Evolutionary conservation across 2,113 vertebrate genomes (phyloP).

Genomic region (Cyanoliseus patagonus): DNA sequence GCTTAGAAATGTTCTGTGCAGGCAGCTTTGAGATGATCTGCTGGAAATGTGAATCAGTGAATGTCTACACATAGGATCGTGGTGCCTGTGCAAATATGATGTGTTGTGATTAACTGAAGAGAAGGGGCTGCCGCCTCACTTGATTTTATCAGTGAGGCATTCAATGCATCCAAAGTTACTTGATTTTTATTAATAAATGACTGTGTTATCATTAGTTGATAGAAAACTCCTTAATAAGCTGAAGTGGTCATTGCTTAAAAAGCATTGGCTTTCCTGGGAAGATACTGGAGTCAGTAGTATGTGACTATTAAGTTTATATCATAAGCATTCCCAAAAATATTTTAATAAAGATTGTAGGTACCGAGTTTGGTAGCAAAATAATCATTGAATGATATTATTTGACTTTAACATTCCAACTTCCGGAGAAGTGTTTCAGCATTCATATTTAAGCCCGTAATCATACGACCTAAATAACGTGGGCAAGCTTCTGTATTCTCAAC

Average conservation of each 20-base stretch:
- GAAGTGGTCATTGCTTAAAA: neutral
- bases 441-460: no score
- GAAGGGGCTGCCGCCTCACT: neutral
- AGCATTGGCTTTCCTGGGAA: neutral
- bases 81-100: neutral
- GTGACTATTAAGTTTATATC: neutral
- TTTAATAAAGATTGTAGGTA: neutral
- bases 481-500: no score
- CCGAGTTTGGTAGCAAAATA: neutral
- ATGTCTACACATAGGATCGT: accelerated
- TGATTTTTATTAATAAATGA: accelerated
- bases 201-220: neutral
- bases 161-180: neutral
- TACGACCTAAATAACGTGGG: no score
- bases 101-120: neutral
- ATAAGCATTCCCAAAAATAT: neutral
- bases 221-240: neutral
- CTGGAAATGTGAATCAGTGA: neutral
- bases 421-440: neutral
- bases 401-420: neutral
- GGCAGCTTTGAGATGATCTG: neutral
- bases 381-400: neutral
- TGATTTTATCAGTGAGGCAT: neutral
- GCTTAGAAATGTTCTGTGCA: neutral
- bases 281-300: neutral